A percentile compares a stretch with the other conserved stretches of the same genome.
These are phyloP conservation scores for Lithodes maja DNA, from an alignment of 2,888 invertebrate species.

Conservation along the genomic window DNA sequence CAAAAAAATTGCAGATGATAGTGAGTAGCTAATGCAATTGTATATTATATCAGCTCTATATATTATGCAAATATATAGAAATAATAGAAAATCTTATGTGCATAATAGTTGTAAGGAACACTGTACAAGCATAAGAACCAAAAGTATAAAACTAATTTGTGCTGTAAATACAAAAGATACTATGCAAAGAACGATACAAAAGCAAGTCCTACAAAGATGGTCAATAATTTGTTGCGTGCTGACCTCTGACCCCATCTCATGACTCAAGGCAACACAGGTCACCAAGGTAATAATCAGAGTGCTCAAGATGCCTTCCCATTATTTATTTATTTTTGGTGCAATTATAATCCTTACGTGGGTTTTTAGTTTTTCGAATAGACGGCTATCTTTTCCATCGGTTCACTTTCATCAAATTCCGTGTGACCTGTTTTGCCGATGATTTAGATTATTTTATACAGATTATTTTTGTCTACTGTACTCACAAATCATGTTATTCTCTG, in stretches of 20 bases:
- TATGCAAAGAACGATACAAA: no score
- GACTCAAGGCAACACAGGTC: slow-evolving; percentile 43
- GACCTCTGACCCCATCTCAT: slow-evolving; percentile 10
- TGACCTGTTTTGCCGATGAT: slow-evolving; percentile 51
- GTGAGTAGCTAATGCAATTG: no score
- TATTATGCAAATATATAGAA: no score
- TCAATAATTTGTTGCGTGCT: no score
- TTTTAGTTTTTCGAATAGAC: not conserved
- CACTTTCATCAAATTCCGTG: slow-evolving; percentile 22
- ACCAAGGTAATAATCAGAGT: not conserved
- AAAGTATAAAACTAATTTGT: no score
- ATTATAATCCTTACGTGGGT: slow-evolving; percentile 13
- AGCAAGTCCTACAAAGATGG: no score
- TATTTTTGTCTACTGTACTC: slow-evolving; percentile 29
- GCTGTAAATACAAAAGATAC: no score
- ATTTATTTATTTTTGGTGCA: slow-evolving; percentile 49
- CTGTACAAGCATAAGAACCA: no score
- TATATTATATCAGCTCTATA: no score
- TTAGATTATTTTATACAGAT: slow-evolving; percentile 27
- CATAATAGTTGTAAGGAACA: no score
- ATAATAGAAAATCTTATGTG: no score
- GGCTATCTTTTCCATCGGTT: slow-evolving; percentile 14
- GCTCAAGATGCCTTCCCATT: slow-evolving; percentile 55
- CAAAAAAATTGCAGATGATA: no score
- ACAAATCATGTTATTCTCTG: slow-evolving; percentile 28